Evolutionary conservation across 2,113 vertebrate genomes (phyloP).

Genomic region (Pongo pygmaeus): DNA sequence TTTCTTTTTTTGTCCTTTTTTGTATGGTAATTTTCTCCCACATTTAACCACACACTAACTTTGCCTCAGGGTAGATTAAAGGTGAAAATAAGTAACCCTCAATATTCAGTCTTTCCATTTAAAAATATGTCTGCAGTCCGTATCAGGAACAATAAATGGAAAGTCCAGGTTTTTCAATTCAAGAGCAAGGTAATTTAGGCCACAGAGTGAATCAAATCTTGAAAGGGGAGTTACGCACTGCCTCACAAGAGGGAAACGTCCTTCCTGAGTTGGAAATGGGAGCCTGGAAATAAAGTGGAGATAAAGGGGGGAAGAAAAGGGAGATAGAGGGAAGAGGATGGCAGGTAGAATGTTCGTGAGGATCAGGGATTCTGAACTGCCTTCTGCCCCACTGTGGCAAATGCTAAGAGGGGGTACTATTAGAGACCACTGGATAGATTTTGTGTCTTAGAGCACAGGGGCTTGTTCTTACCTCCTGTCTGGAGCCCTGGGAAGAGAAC

Average conservation of each 20-base stretch:
- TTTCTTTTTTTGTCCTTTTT: neutral
- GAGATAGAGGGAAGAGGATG: neutral
- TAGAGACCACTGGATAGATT: neutral
- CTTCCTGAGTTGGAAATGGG: neutral
- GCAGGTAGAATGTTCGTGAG: too few species aligned
- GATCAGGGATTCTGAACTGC: neutral
- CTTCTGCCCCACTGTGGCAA: neutral
- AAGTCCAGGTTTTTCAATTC: neutral
- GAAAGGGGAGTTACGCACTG: neutral
- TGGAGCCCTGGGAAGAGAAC: neutral
- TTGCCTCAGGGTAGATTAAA: neutral
- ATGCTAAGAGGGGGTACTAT: neutral
- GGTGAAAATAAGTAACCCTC: neutral
- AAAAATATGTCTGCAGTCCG: neutral
- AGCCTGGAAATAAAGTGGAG: neutral
- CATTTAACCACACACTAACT: neutral
- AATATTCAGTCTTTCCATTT: neutral
- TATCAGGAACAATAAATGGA: neutral
- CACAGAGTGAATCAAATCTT: neutral
- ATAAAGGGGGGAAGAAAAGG: too few species aligned
- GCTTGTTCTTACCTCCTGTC: neutral
- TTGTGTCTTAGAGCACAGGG: neutral
- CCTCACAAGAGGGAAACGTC: rapidly evolving
- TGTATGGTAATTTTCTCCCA: neutral
- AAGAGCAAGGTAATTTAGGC: neutral